These are phyloP conservation scores for Fragum fragum DNA, from an alignment of 2,888 invertebrate genomes.

Conservation along the genomic window DNA sequence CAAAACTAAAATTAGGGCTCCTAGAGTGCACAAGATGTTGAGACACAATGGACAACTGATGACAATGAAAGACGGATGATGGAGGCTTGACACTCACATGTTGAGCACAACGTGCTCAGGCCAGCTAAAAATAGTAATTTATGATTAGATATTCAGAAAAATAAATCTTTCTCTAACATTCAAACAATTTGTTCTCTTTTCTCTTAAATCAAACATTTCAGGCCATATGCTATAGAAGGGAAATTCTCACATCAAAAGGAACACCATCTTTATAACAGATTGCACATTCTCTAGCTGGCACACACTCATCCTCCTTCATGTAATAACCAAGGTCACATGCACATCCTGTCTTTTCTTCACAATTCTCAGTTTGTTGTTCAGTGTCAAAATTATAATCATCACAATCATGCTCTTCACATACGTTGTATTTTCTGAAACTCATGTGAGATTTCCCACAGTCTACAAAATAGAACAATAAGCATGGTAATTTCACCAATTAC, in stretches of 20 bases:
- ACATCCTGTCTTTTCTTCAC: slow-evolving; percentile 21
- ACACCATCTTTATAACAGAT: not conserved
- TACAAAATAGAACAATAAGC: not conserved
- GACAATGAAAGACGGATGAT: no score
- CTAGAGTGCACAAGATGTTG: no score
- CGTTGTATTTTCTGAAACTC: slow-evolving; percentile 1
- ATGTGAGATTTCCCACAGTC: slow-evolving; percentile 10
- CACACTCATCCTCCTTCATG: slow-evolving; percentile 20
- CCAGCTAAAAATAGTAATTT: no score
- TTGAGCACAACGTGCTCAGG: no score
- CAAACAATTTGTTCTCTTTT: not conserved
- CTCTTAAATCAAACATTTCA: not conserved
- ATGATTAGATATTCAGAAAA: no score
- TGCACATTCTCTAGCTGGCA: not conserved
- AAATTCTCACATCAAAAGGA: not conserved
- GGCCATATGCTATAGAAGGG: not conserved
- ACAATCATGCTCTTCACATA: slow-evolving; percentile 17
- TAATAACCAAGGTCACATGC: not conserved
- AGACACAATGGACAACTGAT: no score
- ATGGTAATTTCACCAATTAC: no score
- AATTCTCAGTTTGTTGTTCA: not conserved
- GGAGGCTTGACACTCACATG: no score
- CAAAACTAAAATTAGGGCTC: no score
- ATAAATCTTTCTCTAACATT: no score
- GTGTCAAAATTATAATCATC: not conserved